Base-by-base conservation (phyloP, 2,113 vertebrate species). In the Mormoops blainvillei region DNA sequence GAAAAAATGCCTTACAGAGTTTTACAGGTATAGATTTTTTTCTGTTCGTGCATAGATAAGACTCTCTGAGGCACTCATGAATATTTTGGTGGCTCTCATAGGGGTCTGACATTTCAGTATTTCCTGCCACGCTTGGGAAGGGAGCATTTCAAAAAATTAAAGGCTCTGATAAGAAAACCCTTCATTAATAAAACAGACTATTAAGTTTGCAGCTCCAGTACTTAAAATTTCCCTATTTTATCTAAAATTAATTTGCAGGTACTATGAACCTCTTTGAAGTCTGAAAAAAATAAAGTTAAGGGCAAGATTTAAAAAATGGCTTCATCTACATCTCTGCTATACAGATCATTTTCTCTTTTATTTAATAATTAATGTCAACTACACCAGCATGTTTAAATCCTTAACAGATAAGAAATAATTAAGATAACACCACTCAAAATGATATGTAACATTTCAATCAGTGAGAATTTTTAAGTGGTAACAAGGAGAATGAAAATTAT, bases 341-440 rank as follows among this genome's bases (percentile, higher is more conserved):
- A 98, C 77, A 98, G 94, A 98, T 97, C 2, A 97, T 98, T 98
- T 97, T 97, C 20, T 96, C 82, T 95, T 98, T 97, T 98, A 98
- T 98, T 98, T 98, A 98, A 98, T 98, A 98, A 98, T 98, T 98
- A 97, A 98, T 98, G 52, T 58, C 89, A 97, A 93, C 97, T 96
- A 95, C 78, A 97, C 85, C 95, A 98, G 83, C 94, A 98, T 11
- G 48, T 94, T 98, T 98, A 98, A 98, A 98, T 98, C 94, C 95
- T 98, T 95, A 94, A 97, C 87, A 98, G 96, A 98, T 98, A 98
- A 98, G 98, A 98, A 98, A 98, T 98, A 98, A 99, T 98, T 98
- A 98, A 96, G 92, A 98, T 98, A 98, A 98, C 95, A 97, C 48
- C 85, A 98, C 90, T 97, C 96, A 97, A 97, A 98, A 97, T 96